A percentile compares a stretch with the other conserved stretches of the same genome.
phyloP scores from a whole-genome alignment of 1,140 invertebrate species.

The Conus betulinus region DNA sequence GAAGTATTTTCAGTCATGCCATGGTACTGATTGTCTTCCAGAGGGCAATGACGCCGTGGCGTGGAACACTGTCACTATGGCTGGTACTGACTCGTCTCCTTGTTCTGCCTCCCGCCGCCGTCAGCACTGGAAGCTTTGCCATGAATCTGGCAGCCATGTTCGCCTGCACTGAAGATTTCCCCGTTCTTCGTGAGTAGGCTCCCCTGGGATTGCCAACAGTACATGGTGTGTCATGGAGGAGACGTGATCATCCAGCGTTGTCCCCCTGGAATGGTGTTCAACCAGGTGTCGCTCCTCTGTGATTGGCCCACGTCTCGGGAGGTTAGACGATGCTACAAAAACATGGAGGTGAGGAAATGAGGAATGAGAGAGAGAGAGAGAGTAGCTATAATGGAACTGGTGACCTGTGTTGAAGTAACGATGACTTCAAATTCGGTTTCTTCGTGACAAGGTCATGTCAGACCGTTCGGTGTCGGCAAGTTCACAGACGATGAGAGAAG shows the following conservation, averaged over 20 bases:
- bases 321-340: background rate
- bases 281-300: background rate
- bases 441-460: too few relatives aligned
- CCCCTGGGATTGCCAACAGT: background rate
- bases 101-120: background rate
- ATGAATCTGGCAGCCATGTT: background rate
- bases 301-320: background rate
- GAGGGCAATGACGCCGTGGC: too few relatives aligned
- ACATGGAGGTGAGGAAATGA: background rate
- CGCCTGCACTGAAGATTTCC: background rate
- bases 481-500: too few relatives aligned
- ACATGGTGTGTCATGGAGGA: background rate
- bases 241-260: background rate
- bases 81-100: background rate
- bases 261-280: background rate
- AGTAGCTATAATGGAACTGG: too few relatives aligned
- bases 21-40: too few relatives aligned
- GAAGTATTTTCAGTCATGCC: too few relatives aligned
- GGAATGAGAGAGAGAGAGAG: too few relatives aligned
- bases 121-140: background rate
- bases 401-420: too few relatives aligned
- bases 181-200: background rate
- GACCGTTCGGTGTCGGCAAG: too few relatives aligned
- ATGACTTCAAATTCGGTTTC: too few relatives aligned
- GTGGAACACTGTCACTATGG: too few relatives aligned